Percentiles rank a stretch among this genome's conserved stretches.
These are phyloP conservation scores for Emys orbicularis DNA, from an alignment of 2,797 vertebrate species.

Conservation along the genomic window DNA sequence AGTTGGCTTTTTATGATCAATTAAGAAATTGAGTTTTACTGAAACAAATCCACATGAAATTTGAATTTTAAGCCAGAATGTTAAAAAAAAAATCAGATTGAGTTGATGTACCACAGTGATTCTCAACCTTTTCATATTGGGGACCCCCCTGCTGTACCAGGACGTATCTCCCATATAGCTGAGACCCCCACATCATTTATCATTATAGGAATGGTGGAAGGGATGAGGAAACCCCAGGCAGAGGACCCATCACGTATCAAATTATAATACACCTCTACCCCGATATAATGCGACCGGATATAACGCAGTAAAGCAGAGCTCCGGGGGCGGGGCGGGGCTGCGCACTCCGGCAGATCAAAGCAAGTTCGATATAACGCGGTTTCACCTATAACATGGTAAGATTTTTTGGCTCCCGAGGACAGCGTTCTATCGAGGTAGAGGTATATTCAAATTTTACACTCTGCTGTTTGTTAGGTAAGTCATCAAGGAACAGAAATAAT, in stretches of 20 bases:
- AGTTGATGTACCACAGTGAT: neutral
- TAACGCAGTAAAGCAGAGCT: too few relatives aligned
- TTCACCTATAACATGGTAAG: too few relatives aligned
- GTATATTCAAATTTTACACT: slow-evolving; percentile 18
- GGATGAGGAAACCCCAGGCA: neutral
- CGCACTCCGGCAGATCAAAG: too few relatives aligned
- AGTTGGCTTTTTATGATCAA: neutral
- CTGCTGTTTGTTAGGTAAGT: slow-evolving; percentile 50
- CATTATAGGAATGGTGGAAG: neutral
- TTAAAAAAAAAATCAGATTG: neutral
- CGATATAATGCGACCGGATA: too few relatives aligned
- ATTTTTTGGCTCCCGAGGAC: too few relatives aligned
- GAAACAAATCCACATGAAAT: neutral
- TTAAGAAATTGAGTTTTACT: neutral
- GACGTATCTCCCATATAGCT: neutral
- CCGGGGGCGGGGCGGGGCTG: too few relatives aligned
- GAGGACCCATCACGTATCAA: neutral
- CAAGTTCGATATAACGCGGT: too few relatives aligned
- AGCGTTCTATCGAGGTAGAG: too few relatives aligned
- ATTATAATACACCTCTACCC: neutral
- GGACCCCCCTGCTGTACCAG: neutral
- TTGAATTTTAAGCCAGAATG: neutral
- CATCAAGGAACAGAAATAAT: slow-evolving; percentile 39
- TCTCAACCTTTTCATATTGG: neutral
- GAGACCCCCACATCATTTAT: neutral